A percentile compares a stretch with the other conserved stretches of the same genome.
Conservation (phyloP, 2,888 invertebrate species). For the Rapana venosa region DNA sequence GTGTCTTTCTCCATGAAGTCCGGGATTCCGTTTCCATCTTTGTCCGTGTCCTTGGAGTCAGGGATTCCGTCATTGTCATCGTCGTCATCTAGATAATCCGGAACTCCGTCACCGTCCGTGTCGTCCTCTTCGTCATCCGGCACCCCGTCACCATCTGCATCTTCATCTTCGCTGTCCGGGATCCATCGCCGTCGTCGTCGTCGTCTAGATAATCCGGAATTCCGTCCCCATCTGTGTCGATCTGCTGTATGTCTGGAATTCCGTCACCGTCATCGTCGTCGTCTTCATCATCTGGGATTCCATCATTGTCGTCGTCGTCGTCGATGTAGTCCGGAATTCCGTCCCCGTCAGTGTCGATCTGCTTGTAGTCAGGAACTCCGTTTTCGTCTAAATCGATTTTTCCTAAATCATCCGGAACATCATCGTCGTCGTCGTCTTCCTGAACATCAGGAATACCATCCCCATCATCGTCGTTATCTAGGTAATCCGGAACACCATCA, state of each 20-base stretch:
- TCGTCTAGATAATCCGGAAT: constrained; percentile 68
- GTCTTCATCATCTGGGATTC: constrained; percentile 65
- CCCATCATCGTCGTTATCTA: constrained; percentile 63
- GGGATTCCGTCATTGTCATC: constrained; percentile 62
- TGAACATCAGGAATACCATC: constrained; percentile 74
- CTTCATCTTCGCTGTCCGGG: constrained; percentile 63
- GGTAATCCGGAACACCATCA: constrained; percentile 61
- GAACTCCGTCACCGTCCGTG: constrained; percentile 71
- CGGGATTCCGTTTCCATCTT: constrained; percentile 70
- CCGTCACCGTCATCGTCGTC: constrained; percentile 69
- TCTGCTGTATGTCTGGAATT: constrained; percentile 63
- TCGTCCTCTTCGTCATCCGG: constrained; percentile 63
- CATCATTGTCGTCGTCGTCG: constrained; percentile 66
- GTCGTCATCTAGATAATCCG: constrained; percentile 66
- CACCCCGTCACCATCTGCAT: constrained; percentile 67
- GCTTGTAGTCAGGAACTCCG: constrained; percentile 63
- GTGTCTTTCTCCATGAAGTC: constrained; percentile 55
- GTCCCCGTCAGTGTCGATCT: constrained; percentile 67
- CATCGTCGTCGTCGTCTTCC: constrained; percentile 61
- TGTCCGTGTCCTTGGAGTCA: constrained; percentile 59
- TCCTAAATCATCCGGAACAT: constrained; percentile 55
- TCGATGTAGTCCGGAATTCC: constrained; percentile 70
- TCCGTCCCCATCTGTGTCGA: constrained; percentile 68
- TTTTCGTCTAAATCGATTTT: constrained; percentile 67
- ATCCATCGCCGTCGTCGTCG: constrained; percentile 71